A percentile compares a stretch with the other conserved stretches of the same genome.
Evolutionary conservation across 2,113 vertebrate genomes (phyloP).

Genomic region (Gnathonemus echidnorhynchus): DNA sequence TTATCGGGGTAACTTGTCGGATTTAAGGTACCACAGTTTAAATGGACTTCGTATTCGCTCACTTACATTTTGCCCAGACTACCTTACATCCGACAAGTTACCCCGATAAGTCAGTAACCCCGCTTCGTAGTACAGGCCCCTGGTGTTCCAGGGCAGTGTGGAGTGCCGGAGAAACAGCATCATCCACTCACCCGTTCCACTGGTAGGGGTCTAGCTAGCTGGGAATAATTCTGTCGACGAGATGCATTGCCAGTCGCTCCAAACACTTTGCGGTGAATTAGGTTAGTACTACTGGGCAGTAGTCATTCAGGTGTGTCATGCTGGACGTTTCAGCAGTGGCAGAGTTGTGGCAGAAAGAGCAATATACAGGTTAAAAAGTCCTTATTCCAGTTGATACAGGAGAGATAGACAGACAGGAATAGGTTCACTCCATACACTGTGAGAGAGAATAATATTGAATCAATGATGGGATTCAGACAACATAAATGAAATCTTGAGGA

Average conservation of each 20-base stretch:
- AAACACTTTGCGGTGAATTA: background rate
- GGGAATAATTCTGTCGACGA: background rate
- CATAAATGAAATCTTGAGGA: background rate
- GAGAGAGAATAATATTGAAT: background rate
- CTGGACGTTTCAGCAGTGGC: background rate
- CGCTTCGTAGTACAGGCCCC: background rate
- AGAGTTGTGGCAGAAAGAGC: background rate
- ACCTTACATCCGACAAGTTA: too few relatives aligned
- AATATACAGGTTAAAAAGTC: background rate
- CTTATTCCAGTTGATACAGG: background rate
- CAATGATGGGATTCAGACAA: background rate
- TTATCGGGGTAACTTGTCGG: too few relatives aligned
- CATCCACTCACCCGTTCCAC: background rate
- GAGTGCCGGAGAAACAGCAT: background rate
- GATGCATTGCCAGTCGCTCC: background rate
- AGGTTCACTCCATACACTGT: background rate
- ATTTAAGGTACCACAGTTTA: too few relatives aligned
- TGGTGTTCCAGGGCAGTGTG: background rate
- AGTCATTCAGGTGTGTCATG: background rate
- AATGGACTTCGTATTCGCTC: too few relatives aligned
- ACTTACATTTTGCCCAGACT: too few relatives aligned
- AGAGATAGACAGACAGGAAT: background rate
- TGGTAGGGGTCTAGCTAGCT: background rate
- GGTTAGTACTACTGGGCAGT: background rate
- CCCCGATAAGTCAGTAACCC: too few relatives aligned